Base-by-base conservation (phyloP, 2,113 vertebrate genomes). In the Lepus timidus region DNA sequence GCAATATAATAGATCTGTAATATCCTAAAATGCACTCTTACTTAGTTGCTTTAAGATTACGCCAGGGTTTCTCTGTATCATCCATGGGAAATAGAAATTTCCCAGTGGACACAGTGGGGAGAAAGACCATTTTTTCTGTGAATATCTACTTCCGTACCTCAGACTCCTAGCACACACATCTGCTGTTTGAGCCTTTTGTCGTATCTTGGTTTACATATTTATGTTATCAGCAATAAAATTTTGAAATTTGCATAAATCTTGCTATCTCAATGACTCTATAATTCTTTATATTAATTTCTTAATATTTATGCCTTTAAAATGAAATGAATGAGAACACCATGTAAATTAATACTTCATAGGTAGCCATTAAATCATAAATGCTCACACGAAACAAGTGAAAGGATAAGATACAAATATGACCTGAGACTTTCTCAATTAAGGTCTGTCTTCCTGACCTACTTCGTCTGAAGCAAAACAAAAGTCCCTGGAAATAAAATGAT, bases 401-500 rank as follows among this genome's bases (percentile, higher is more conserved):
- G 29, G n/a, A 25, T 7, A 80, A 81, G 78, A 65, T 44, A 36
- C 68, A 93, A 88, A 73, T 76, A 44, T 31, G 25, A 58, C 8
- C 23, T 70, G 31, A 79, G 3, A 55, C 19, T 79, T 85, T 39
- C 23, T 74, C 33, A 85, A 58, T 86, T 61, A 78, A 33, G 79
- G 3, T 80, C 16, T 67, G 36, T 74, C 31, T 67, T 85, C 95
- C 71, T 67, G 52, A 73, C 31, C 16, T 83, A 9, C 17, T 75
- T 76, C 51, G 90, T 90, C 49, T 73, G 75, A 87, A 91, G n/a
- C 6, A 89, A 68, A 25, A 9, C 1, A 13, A 75, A 90, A 55
- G 19, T 58, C 6, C 33, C 92, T 96, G 20, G 23, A 93, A 93
- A 84, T 95, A 84, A 87, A 89, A 70, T 65, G 33, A 62, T 62